Base-by-base conservation (phyloP, 2,888 invertebrate species). In the Dryocosmus kuriphilus region DNA sequence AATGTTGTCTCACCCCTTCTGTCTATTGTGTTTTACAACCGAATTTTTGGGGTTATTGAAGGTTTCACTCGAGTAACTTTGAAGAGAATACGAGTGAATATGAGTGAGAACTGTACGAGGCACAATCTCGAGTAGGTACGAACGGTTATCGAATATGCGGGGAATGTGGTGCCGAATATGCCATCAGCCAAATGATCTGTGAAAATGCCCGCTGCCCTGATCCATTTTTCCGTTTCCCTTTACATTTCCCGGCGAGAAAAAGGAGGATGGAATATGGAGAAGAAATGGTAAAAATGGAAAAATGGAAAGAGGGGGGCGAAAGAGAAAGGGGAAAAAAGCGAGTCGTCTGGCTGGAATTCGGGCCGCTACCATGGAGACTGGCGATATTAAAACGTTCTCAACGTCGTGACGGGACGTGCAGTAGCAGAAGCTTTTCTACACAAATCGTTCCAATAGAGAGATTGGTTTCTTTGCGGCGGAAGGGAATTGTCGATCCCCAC, bases 161-260 rank as follows among this genome's bases (percentile, higher is more conserved):
- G 83, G 85, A 89, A 88, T 87, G 85, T 82, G 77, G 81, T 78
- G 81, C 82, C 87, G 88, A 87, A 88, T 87, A 88, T 85, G 86
- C 87, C 87, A 87, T 87, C 86, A 85, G 85, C 83, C 85, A 89
- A 90, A 89, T 89, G 90, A 89, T 85, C 87, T 86, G 86, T 88
- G 84, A 89, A 89, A 90, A 88, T 88, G 86, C 85, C 83, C 77
- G 77, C 82, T 85, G 83, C 63, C 82, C 84, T 80, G 80, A 82
- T 80, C 84, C 84, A 87, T 88, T 89, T 86, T 63, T 51, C 61
- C 67, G 27, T 77, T 75, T 81, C 77, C 62, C 77, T 32, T 76
- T 71, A 35, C 35, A 55, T 74, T 78, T 71, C 24, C 60, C 46
- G 51, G 16, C 11, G 61, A 46, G 35, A 63, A 71, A 27, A 41